Evolutionary conservation across 2,797 vertebrate species (phyloP).

Genomic region (Euphonia xanthogaster): DNA sequence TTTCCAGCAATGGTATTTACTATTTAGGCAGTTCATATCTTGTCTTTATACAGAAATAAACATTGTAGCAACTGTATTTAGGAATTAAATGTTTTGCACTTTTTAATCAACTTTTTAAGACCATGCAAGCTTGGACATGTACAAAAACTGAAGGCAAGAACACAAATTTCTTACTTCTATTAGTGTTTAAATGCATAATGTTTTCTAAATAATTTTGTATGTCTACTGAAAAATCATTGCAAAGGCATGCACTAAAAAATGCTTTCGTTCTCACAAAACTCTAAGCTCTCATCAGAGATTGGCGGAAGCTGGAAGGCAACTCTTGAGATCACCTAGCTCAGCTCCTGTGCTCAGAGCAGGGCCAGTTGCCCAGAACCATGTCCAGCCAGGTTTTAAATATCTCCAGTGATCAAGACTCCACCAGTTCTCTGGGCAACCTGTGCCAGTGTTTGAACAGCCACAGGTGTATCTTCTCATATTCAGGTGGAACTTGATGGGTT

Average conservation of each 20-base stretch:
- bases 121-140: background rate
- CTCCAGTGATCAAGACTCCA: background rate
- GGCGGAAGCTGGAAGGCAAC: background rate
- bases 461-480: background rate
- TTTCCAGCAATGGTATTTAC: slow-evolving; percentile 26
- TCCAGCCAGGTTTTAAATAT: background rate
- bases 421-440: background rate
- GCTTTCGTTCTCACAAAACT: background rate
- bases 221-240: background rate
- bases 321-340: background rate
- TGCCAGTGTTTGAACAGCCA: background rate
- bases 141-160: background rate
- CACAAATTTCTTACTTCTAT: background rate
- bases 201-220: background rate
- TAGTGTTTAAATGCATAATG: background rate
- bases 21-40: background rate
- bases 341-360: background rate
- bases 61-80: background rate
- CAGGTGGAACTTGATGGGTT: background rate
- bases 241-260: background rate
- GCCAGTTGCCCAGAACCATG: background rate
- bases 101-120: slow-evolving; percentile 38
- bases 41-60: background rate
- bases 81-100: slow-evolving; percentile 31
- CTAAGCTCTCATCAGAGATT: background rate